Evolutionary conservation across 2,113 vertebrate species (phyloP).

Genomic region (Gracilinanus agilis): DNA sequence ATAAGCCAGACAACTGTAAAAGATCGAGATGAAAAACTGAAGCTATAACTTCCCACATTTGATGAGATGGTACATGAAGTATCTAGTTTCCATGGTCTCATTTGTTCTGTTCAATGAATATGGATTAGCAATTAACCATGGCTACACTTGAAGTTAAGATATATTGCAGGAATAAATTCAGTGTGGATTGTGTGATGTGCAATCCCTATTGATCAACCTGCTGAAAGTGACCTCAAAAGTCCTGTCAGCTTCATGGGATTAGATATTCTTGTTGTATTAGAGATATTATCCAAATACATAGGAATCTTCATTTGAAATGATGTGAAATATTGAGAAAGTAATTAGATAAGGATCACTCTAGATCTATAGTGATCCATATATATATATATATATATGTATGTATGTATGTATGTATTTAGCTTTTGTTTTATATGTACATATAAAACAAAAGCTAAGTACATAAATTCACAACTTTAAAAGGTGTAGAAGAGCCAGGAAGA

Average conservation of each 20-base stretch:
- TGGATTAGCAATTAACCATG: conserved; percentile 84
- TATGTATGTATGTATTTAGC: too few species aligned
- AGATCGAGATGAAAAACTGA: conserved; percentile 49
- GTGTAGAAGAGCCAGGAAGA: neutral
- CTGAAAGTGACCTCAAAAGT: conserved; percentile 74
- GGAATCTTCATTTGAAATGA: conserved; percentile 59
- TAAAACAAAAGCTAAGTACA: conserved; percentile 10
- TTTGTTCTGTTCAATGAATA: conserved; percentile 83
- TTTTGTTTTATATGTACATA: too few species aligned
- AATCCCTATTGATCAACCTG: conserved; percentile 78
- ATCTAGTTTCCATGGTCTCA: conserved; percentile 68
- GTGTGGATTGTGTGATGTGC: conserved; percentile 65
- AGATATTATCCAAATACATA: conserved; percentile 58
- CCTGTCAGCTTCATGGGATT: conserved; percentile 50
- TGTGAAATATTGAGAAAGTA: conserved; percentile 72
- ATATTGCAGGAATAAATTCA: conserved; percentile 80
- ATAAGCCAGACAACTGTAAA: conserved; percentile 59
- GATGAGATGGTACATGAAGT: conserved; percentile 65
- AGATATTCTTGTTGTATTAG: conserved; percentile 63
- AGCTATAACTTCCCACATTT: conserved; percentile 63
- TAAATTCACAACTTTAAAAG: neutral
- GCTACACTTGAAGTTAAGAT: conserved; percentile 75
- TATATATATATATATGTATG: conserved; percentile 5
- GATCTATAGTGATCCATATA: conserved; percentile 54
- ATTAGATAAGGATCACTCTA: conserved; percentile 69